Evolutionary conservation across 2,113 vertebrate species (phyloP), one percentile per base, ranked within the genome.

Genomic region (Perca fluviatilis): DNA sequence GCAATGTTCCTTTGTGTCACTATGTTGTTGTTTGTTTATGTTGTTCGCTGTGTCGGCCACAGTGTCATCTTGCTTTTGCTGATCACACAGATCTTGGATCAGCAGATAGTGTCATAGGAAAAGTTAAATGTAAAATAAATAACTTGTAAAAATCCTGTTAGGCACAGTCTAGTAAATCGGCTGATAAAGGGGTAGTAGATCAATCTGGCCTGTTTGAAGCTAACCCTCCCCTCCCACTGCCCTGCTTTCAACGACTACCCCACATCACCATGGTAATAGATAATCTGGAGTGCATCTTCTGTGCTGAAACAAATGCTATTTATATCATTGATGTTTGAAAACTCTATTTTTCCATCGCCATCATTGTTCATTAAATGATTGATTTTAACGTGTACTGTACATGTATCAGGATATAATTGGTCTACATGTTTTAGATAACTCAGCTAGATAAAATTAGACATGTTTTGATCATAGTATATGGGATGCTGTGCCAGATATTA

Each of bases 221-320:
- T 88, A 27, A 27, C 43, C 23, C 21, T 18, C 18, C 67, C 65
- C 79, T 73, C 66, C 64, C 77, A 50, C 63, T 79, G 74, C 57
- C 77, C 74, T 76, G 47, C 68, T 86, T 81, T 89, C 84, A 80
- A 68, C 5, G 12, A 57, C 53, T 33, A 76, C 46, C 74, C 74
- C 19, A 10, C 43, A 30, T 85, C 81, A 51, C 86, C 84, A 85
- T 85, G 77, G 88, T 30, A 58, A 88, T 49, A 33, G 47, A 63
- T 71, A 0, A 64, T 72, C 50, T 70, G 61, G 27, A 30, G 50
- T 46, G 36, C 40, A 46, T 80, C 67, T 49, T 75, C 27, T 76
- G 5, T n/a, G 47, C 65, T 79, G 50, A 71, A 82, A 70, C 43
- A 49, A 72, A 77, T 66, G 47, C 0, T 49, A 8, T 50, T 43